Percentiles rank a stretch among this genome's conserved stretches.
These are phyloP conservation scores for cat (Felis catus) DNA, from an alignment of 2,113 vertebrate genomes.

Conservation along the genomic window F.catus_Fca126_mat1.0 CM031421.1:36004001-36004500, in stretches of 20 bases:
- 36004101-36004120: accelerated
- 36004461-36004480: conserved; percentile 37
- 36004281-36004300: background rate
- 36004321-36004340: background rate
- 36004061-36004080: background rate
- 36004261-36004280: background rate
- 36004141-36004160: too few species aligned
- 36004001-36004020: background rate
- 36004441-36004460: background rate
- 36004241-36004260: background rate
- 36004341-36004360: background rate
- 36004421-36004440: conserved; percentile 12
- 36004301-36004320: background rate
- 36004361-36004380: conserved; percentile 13
- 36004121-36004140: background rate
- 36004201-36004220: background rate
- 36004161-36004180: too few species aligned
- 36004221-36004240: background rate
- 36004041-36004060: background rate
- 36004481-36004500: background rate
- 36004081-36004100: background rate
- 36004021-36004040: background rate
- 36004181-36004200: background rate
- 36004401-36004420: background rate
- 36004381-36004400: background rate